Evolutionary conservation across 2,888 invertebrate species (phyloP).

Genomic region (Epicampocera succincta): DNA sequence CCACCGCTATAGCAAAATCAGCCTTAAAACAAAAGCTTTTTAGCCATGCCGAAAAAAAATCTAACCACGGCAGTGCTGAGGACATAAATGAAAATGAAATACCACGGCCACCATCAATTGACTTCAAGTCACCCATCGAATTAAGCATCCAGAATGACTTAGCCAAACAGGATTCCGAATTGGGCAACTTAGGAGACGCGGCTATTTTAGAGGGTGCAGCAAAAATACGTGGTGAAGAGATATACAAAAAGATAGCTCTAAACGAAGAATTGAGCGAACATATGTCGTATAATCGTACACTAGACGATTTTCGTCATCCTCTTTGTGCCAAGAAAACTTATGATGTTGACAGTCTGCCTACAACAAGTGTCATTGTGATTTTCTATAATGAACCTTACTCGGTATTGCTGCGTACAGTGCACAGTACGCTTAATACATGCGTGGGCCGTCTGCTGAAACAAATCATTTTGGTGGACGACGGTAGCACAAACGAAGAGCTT

Average conservation of each 20-base stretch:
- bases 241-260: constrained; percentile 91
- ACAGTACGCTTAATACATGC: constrained; percentile 88
- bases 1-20: constrained; percentile 21
- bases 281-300: constrained; percentile 90
- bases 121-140: constrained; percentile 74
- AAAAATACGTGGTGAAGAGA: constrained; percentile 85
- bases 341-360: constrained; percentile 85
- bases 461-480: constrained; percentile 97
- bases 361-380: constrained; percentile 91
- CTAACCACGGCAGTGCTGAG: constrained; percentile 25
- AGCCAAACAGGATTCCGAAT: constrained; percentile 85
- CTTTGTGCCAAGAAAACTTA: constrained; percentile 81
- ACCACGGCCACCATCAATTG: constrained; percentile 45
- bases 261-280: constrained; percentile 94
- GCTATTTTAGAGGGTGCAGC: constrained; percentile 87
- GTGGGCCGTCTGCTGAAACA: constrained; percentile 88
- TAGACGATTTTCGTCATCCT: constrained; percentile 80
- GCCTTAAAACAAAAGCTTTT: constrained; percentile 31
- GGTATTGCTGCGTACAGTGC: constrained; percentile 88
- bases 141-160: constrained; percentile 84
- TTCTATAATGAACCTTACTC: constrained; percentile 96
- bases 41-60: constrained; percentile 22
- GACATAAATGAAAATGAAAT: constrained; percentile 74
- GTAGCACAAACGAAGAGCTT: constrained; percentile 89
- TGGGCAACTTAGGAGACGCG: constrained; percentile 88